These are phyloP conservation scores for Thereva unica DNA, from an alignment of 2,888 invertebrate genomes.

Conservation along the genomic window DNA sequence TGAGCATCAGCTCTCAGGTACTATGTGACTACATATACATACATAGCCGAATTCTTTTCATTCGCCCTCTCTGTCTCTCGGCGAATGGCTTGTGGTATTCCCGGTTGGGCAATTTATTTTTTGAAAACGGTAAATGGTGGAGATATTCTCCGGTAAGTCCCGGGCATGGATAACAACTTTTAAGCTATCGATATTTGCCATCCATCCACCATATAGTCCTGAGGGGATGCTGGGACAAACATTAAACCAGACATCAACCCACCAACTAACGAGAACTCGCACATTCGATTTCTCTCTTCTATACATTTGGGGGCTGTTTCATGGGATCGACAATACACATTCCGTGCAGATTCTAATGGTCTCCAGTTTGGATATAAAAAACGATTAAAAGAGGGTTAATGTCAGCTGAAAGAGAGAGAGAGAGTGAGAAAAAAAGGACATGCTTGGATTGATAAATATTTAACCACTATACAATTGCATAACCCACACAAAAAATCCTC, in stretches of 20 bases:
- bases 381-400: slow-evolving; percentile 4
- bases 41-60: slow-evolving; percentile 7
- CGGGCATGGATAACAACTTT: slow-evolving; percentile 10
- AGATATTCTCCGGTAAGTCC: slow-evolving; percentile 10
- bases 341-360: slow-evolving; percentile 25
- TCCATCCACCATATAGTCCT: slow-evolving; percentile 3
- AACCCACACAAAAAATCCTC: too few species aligned
- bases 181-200: not conserved
- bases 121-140: slow-evolving; percentile 34
- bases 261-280: slow-evolving; percentile 24
- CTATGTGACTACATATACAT: too few species aligned
- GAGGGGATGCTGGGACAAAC: slow-evolving; percentile 19
- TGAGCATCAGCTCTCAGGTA: slow-evolving; percentile 6
- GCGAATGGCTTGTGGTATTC: slow-evolving; percentile 28
- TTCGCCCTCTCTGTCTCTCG: slow-evolving; percentile 20
- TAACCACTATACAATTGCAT: not conserved
- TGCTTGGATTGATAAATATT: slow-evolving; percentile 12
- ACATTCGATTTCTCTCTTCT: slow-evolving; percentile 26
- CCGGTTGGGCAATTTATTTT: slow-evolving; percentile 37
- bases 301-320: not conserved
- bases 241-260: slow-evolving; percentile 27
- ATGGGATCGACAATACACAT: not conserved
- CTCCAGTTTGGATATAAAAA: not conserved
- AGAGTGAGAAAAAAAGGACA: not conserved
- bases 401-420: not conserved